Evolutionary conservation across 2,888 invertebrate species (phyloP).

Genomic region (Athalia rosae): DNA sequence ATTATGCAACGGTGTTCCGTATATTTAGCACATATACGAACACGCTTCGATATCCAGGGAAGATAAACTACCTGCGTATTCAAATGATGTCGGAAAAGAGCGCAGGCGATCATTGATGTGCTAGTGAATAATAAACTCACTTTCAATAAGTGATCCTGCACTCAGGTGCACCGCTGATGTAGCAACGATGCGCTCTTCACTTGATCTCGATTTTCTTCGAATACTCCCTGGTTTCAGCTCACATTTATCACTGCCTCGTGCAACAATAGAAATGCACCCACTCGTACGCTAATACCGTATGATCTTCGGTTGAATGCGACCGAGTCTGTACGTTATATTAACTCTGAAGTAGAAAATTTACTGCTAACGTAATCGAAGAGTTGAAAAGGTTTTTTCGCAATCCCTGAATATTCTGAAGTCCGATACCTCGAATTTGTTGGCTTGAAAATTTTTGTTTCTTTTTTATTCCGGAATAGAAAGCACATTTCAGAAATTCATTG

Average conservation of each 20-base stretch:
- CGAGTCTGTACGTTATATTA: not conserved
- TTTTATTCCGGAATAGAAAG: not conserved
- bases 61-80: conserved; percentile 15
- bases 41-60: not conserved
- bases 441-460: not conserved
- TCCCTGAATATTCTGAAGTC: not conserved
- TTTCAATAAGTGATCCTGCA: not conserved
- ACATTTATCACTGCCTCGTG: conserved; percentile 18
- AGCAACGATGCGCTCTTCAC: not conserved
- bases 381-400: too few species aligned
- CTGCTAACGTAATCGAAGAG: too few species aligned
- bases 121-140: conserved; percentile 6
- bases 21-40: not conserved
- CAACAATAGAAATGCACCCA: conserved; percentile 13
- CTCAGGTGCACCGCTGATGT: not conserved
- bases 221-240: not conserved
- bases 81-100: not conserved
- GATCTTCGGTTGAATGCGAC: conserved; percentile 7
- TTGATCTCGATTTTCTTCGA: not conserved
- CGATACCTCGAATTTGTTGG: not conserved
- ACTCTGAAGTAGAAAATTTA: not conserved
- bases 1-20: not conserved
- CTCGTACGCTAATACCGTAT: not conserved
- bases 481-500: not conserved
- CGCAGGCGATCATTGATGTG: not conserved